These are phyloP conservation scores for Dromiciops gliroides DNA, from an alignment of 2,113 vertebrate genomes.

Conservation along the genomic window DNA sequence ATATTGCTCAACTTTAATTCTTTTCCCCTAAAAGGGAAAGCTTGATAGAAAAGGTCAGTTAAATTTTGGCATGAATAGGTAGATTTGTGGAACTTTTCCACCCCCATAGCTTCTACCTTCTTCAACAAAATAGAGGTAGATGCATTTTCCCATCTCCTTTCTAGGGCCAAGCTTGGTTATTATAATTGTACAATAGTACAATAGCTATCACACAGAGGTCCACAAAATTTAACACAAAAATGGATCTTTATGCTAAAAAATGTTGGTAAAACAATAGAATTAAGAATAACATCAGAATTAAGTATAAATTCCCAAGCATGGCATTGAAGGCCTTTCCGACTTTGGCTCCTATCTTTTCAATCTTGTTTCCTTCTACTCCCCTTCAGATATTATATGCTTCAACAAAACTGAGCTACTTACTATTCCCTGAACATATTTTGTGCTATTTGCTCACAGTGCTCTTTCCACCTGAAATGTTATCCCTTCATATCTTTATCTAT, in stretches of 20 bases:
- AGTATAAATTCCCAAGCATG: neutral
- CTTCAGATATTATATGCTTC: neutral
- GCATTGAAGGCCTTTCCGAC: neutral
- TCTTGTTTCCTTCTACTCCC: neutral
- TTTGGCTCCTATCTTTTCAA: neutral
- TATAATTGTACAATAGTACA: neutral
- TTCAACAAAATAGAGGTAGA: neutral
- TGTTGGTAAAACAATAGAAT: neutral
- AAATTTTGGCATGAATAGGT: too few relatives aligned
- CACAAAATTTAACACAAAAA: neutral
- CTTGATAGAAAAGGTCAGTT: too few relatives aligned
- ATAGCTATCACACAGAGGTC: neutral
- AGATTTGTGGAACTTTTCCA: too few relatives aligned
- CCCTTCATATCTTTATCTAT: neutral
- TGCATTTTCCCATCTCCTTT: neutral
- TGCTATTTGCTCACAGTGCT: neutral
- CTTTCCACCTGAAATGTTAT: neutral
- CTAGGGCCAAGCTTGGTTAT: neutral
- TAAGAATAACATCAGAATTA: neutral
- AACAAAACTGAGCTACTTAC: neutral
- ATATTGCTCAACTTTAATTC: too few relatives aligned
- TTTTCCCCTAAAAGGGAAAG: too few relatives aligned
- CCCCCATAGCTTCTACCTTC: neutral
- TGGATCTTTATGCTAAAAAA: neutral
- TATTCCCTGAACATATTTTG: neutral